Evolutionary conservation across 2,888 invertebrate species (phyloP).

Genomic region (Mechanitis mazaeus): DNA sequence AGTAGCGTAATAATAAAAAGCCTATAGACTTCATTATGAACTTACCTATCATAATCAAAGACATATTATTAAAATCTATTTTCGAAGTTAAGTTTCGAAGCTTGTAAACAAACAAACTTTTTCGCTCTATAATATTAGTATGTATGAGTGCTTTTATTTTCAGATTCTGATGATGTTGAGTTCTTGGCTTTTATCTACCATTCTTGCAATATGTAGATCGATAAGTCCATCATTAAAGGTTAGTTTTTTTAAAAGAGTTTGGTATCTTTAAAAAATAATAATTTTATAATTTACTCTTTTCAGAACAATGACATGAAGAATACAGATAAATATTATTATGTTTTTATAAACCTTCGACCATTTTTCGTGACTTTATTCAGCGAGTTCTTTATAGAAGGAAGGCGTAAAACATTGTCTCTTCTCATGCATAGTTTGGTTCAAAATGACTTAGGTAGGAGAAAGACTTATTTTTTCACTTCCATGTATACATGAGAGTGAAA

Average conservation of each 20-base stretch:
- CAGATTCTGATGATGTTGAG: slow-evolving; percentile 53
- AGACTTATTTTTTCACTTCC: too few species aligned
- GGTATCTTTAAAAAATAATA: background rate
- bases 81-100: too few species aligned
- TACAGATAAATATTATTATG: slow-evolving; percentile 45
- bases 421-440: slow-evolving; percentile 41
- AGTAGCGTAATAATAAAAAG: too few species aligned
- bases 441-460: slow-evolving; percentile 37
- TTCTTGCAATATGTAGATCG: slow-evolving; percentile 47
- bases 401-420: slow-evolving; percentile 39
- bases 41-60: too few species aligned
- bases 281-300: slow-evolving; percentile 22
- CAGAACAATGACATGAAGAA: slow-evolving; percentile 39
- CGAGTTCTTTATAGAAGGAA: slow-evolving; percentile 42
- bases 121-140: too few species aligned
- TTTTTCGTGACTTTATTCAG: slow-evolving; percentile 44
- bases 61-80: too few species aligned
- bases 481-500: too few species aligned
- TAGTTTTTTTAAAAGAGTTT: slow-evolving; percentile 16
- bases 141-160: slow-evolving; percentile 23
- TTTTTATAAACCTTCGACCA: slow-evolving; percentile 42
- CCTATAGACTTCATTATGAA: too few species aligned
- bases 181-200: slow-evolving; percentile 46
- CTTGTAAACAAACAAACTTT: too few species aligned
- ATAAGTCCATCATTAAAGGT: slow-evolving; percentile 53